These are phyloP conservation scores for Lucilia sericata DNA, from an alignment of 1,140 invertebrate species.

Conservation along the genomic window DNA sequence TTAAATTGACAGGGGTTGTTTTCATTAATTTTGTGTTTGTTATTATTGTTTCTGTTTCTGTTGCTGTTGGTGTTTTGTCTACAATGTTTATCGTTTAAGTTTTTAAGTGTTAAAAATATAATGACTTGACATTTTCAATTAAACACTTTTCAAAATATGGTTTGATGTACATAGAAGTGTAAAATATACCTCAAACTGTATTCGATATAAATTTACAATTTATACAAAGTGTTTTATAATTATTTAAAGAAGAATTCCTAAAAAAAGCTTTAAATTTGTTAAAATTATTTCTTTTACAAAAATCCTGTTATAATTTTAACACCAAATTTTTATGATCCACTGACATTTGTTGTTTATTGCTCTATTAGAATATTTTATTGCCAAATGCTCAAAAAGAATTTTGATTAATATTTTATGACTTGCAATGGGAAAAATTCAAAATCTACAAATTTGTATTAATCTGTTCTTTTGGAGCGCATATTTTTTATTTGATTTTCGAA, in stretches of 20 bases:
- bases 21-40: not conserved
- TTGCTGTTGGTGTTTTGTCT: not conserved
- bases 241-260: too few species aligned
- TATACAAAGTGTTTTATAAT: not conserved
- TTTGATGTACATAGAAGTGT: not conserved
- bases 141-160: not conserved
- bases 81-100: conserved; percentile 11
- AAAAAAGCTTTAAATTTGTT: too few species aligned
- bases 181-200: not conserved
- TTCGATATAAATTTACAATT: not conserved
- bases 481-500: not conserved
- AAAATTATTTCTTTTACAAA: too few species aligned
- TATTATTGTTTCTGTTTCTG: not conserved
- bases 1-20: not conserved
- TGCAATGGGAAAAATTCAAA: not conserved
- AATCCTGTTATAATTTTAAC: not conserved
- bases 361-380: not conserved
- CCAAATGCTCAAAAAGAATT: not conserved
- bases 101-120: conserved; percentile 23
- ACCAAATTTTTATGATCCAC: not conserved
- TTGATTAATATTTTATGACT: not conserved
- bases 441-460: not conserved
- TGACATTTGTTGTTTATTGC: not conserved
- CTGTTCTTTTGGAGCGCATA: not conserved
- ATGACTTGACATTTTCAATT: conserved; percentile 27